These are phyloP conservation scores for Tragelaphus imberbis DNA, from an alignment of 2,113 vertebrate species.

Conservation along the genomic window DNA sequence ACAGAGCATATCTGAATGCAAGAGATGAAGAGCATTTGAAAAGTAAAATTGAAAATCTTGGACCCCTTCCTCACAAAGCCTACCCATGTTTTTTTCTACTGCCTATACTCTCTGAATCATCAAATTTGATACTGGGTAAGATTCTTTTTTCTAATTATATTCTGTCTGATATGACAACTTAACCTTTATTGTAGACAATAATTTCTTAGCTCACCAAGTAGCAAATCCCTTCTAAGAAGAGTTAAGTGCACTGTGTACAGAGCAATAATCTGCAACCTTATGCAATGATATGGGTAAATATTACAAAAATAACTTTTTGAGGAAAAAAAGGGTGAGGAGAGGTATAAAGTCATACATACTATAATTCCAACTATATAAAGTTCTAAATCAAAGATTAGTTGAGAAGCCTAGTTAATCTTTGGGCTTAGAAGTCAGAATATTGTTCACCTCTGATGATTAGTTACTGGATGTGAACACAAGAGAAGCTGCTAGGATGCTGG, in stretches of 20 bases:
- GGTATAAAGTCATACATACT: neutral
- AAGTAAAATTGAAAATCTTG: rapidly evolving
- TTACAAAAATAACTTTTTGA: neutral
- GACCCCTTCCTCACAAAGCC: neutral
- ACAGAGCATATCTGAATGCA: neutral
- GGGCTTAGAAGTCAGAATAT: neutral
- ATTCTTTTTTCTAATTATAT: neutral
- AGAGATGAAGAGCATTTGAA: neutral
- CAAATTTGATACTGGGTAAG: neutral
- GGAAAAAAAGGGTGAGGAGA: neutral
- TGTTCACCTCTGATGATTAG: neutral
- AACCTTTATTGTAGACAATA: neutral
- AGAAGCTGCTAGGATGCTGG: neutral
- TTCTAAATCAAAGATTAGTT: neutral
- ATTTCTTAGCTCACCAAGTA: neutral
- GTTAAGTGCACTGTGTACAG: neutral
- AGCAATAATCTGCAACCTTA: neutral
- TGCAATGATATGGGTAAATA: neutral
- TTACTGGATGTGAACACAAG: neutral
- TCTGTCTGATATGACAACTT: neutral
- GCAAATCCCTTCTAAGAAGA: neutral
- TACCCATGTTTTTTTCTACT: neutral
- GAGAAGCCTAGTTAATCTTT: neutral
- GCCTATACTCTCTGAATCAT: neutral
- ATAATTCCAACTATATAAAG: neutral